Evolutionary conservation across 2,888 invertebrate species (phyloP).

Genomic region (Drosophila gaucha): DNA sequence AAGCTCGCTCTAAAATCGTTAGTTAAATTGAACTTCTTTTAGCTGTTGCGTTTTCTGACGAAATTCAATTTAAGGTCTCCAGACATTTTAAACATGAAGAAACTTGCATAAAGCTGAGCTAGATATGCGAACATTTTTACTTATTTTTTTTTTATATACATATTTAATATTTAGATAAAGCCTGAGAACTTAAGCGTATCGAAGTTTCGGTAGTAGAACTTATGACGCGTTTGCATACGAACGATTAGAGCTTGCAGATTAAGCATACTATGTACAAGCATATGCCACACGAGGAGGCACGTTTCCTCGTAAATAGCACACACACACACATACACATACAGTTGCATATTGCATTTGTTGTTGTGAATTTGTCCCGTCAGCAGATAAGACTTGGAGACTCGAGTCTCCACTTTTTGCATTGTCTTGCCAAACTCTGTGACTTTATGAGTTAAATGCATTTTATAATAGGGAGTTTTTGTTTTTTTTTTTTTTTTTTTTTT

Average conservation of each 20-base stretch:
- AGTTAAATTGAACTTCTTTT: background rate
- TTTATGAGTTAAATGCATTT: background rate
- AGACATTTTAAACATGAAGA: too few relatives aligned
- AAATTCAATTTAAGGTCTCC: conserved; percentile 2
- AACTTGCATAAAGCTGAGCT: conserved; percentile 32
- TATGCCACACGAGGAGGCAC: conserved; percentile 17
- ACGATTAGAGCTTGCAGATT: conserved; percentile 28
- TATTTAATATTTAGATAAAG: conserved; percentile 38
- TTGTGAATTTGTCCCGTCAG: too few relatives aligned
- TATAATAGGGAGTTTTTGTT: background rate
- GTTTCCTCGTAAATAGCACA: conserved; percentile 28
- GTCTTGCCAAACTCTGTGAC: conserved; percentile 4
- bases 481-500: too few relatives aligned
- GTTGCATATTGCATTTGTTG: conserved; percentile 4
- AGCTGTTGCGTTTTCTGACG: background rate
- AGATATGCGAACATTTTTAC: background rate
- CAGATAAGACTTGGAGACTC: background rate
- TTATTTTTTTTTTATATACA: background rate
- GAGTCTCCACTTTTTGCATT: conserved; percentile 7
- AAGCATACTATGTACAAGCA: too few relatives aligned
- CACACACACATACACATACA: background rate
- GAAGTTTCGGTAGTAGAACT: conserved; percentile 32
- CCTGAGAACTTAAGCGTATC: conserved; percentile 54
- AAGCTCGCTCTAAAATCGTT: too few relatives aligned
- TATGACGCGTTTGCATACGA: conserved; percentile 21